Evolutionary conservation across 1,140 invertebrate species (phyloP), one percentile per base, ranked within the genome.

Genomic region (Atopsyche davidsoni): DNA sequence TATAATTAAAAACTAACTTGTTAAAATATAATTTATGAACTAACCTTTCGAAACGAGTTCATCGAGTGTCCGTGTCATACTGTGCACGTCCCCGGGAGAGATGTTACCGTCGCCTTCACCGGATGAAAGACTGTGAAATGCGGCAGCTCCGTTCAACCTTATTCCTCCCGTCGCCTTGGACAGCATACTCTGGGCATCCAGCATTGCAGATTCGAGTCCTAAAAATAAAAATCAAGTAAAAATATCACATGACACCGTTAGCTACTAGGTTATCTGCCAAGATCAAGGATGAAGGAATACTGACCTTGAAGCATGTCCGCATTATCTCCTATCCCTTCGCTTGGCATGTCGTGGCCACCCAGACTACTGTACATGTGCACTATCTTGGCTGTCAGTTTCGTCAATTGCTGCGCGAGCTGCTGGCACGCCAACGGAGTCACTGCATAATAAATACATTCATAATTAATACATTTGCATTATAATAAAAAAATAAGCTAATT

Each of bases 391-490:
- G 78, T 76, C 1, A 78, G 72, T 47, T 70, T 64, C 3, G 74
- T 78, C 21, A 81, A 59, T 55, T 79, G 73, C 46, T 75, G 70
- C 1, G 78, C 74, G 23, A 80, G 73, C 17, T 77, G 75, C 43
- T 76, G 72, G 58, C 78, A 79, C 32, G 79, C 58, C 61, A 79
- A 72, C 14, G 75, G 72, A 11, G 78, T 79, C 45, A 80, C 78
- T 81, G 67, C n/a, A 72, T 71, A 59, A 44, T 62, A 48, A 53
- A 36, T 9, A 36, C n/a, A n/a, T n/a, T n/a, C n/a, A n/a, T n/a
- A n/a, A n/a, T 28, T 35, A 35, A 35, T 16, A 11, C 32, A 4
- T 4, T 14, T 35, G 14, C 2, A 25, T 25, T 16, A 25, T 24
- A 24, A 9, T 39, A 7, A 4, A 16, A 17, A 39, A 11, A 6